These are phyloP conservation scores for Pelodytes ibericus DNA, from an alignment of 2,797 vertebrate genomes.

Conservation along the genomic window DNA sequence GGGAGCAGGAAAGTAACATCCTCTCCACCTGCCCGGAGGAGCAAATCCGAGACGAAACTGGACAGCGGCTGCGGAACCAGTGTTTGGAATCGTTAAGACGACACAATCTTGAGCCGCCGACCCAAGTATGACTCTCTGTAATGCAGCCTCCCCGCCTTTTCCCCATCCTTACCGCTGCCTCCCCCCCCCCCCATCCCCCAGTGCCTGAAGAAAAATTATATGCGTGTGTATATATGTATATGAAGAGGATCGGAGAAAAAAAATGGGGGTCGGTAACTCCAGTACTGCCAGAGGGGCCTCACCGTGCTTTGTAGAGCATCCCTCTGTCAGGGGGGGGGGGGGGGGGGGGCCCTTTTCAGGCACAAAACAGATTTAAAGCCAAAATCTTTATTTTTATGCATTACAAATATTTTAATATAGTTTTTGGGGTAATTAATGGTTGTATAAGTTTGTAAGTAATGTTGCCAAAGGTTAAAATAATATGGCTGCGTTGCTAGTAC, in stretches of 20 bases:
- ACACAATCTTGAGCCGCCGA: background rate
- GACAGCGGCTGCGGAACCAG: conserved; percentile 5
- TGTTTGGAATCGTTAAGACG: background rate
- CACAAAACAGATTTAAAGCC: conserved; percentile 77
- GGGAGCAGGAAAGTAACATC: background rate
- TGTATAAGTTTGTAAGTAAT: conserved; percentile 95
- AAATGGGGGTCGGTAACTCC: conserved; percentile 61
- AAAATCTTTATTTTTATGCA: conserved; percentile 99
- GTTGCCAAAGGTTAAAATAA: conserved; percentile 92
- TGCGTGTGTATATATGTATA: conserved; percentile 61
- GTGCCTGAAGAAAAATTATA: conserved; percentile 77
- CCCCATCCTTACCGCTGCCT: no score
- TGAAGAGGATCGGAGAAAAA: conserved; percentile 72
- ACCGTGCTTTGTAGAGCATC: conserved; percentile 10
- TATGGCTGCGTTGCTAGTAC: no score
- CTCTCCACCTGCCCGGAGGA: conserved; percentile 15
- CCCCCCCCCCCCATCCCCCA: no score
- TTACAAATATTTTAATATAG: conserved; percentile 99
- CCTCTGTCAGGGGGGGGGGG: no score
- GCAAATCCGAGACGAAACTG: conserved; percentile 30
- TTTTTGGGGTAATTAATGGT: conserved; percentile 86
- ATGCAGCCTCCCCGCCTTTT: conserved; percentile 61
- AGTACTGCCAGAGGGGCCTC: conserved; percentile 2
- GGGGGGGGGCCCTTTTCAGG: conserved; percentile 20
- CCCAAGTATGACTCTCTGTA: conserved; percentile 54